phyloP scores from a whole-genome alignment of 2,113 vertebrate genomes.

The Strigops habroptila region DNA sequence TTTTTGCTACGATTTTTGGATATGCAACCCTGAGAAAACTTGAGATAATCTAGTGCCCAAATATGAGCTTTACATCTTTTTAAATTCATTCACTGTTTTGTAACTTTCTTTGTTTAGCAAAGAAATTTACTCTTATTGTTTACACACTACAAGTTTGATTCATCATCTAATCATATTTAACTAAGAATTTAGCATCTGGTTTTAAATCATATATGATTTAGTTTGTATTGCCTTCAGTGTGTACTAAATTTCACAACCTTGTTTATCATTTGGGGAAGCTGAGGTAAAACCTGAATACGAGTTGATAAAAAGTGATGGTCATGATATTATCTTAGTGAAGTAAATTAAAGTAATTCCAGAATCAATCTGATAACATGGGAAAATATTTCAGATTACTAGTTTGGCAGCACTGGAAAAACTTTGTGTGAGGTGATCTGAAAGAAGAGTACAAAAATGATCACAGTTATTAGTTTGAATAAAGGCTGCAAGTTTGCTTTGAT shows the following conservation, averaged over 20 bases:
- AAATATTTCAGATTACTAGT: not conserved
- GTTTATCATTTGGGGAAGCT: not conserved
- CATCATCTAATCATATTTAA: not conserved
- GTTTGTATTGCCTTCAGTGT: not conserved
- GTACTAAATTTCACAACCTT: not conserved
- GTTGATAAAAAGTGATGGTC: not conserved
- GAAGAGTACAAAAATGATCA: not conserved
- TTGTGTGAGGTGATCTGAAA: not conserved
- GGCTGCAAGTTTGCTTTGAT: not conserved
- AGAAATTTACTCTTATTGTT: not conserved
- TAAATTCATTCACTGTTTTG: not conserved
- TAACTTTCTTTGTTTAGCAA: not conserved
- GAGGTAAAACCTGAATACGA: not conserved
- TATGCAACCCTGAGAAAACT: not conserved
- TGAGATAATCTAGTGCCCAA: not conserved
- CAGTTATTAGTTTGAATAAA: not conserved
- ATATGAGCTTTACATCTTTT: not conserved
- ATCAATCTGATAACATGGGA: not conserved
- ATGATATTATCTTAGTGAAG: not conserved
- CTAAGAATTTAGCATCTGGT: not conserved
- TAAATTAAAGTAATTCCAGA: conserved; percentile 6
- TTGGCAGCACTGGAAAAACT: not conserved
- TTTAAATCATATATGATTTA: not conserved
- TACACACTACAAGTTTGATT: not conserved
- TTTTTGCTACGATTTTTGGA: not conserved